These are phyloP conservation scores for Apaloderma vittatum DNA, from an alignment of 2,113 vertebrate genomes.

Conservation along the genomic window DNA sequence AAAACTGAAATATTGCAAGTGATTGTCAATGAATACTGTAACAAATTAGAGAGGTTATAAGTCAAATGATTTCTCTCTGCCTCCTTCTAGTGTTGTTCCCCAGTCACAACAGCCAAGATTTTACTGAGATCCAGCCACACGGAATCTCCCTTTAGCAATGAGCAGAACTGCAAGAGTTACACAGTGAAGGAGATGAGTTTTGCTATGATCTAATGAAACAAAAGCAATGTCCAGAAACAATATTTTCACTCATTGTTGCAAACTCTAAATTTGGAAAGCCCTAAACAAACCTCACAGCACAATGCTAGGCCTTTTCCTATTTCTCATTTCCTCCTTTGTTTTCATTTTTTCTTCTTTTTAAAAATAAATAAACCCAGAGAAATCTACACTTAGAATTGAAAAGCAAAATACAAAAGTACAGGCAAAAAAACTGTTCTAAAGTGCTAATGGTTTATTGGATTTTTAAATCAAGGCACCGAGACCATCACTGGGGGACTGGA, in stretches of 20 bases:
- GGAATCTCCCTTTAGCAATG: not conserved
- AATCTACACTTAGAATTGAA: not conserved
- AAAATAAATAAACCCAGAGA: not conserved
- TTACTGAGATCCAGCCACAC: not conserved
- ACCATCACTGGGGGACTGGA: not conserved
- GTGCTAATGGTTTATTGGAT: not conserved
- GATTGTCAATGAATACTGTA: not conserved
- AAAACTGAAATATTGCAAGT: not conserved
- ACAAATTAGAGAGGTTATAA: not conserved
- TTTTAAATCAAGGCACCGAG: not conserved
- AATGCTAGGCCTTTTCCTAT: not conserved
- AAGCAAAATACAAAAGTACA: not conserved
- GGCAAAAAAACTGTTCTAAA: not conserved
- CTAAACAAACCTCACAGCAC: not conserved
- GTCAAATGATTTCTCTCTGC: not conserved
- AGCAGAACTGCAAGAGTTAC: not conserved
- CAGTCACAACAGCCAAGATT: not conserved
- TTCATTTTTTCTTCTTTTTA: too few species aligned
- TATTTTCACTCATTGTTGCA: not conserved
- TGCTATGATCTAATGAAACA: not conserved
- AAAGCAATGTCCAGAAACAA: not conserved
- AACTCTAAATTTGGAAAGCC: not conserved
- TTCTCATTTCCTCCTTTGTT: not conserved
- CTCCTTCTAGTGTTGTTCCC: not conserved
- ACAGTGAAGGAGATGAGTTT: not conserved